Evolutionary conservation across 2,113 vertebrate genomes (phyloP).

Genomic region (Megaleporinus macrocephalus): DNA sequence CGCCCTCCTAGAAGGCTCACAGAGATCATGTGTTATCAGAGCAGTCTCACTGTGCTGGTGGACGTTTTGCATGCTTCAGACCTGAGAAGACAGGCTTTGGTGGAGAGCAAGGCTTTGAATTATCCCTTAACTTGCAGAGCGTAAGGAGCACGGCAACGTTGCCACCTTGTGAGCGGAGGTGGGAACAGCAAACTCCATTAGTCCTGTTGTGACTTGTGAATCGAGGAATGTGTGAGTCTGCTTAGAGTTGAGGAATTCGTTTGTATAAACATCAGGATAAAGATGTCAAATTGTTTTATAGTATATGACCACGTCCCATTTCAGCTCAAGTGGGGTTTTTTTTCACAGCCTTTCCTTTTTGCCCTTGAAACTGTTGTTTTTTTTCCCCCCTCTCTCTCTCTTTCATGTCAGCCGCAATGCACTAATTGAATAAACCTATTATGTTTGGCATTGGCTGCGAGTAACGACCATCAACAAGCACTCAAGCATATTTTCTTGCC

Average conservation of each 20-base stretch:
- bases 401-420: not conserved
- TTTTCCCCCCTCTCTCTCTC: too few species aligned
- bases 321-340: not conserved
- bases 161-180: slow-evolving; percentile 54
- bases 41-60: too few species aligned
- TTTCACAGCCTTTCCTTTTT: not conserved
- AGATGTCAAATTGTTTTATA: not conserved
- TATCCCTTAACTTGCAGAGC: not conserved
- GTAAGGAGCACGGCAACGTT: slow-evolving; percentile 37
- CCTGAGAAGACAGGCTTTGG: not conserved
- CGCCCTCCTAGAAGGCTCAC: not conserved
- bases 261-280: not conserved
- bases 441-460: slow-evolving; percentile 1
- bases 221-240: not conserved
- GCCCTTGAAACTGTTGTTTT: slow-evolving; percentile 36
- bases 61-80: not conserved
- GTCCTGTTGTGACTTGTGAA: not conserved
- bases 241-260: not conserved
- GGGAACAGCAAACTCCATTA: slow-evolving; percentile 15
- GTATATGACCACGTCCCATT: not conserved
- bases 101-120: slow-evolving; percentile 5
- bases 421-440: slow-evolving; percentile 20
- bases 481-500: slow-evolving; percentile 14
- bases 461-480: slow-evolving; percentile 16
- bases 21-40: not conserved